phyloP scores from a whole-genome alignment of 2,113 vertebrate species.

The Eulacestoma nigropectus region DNA sequence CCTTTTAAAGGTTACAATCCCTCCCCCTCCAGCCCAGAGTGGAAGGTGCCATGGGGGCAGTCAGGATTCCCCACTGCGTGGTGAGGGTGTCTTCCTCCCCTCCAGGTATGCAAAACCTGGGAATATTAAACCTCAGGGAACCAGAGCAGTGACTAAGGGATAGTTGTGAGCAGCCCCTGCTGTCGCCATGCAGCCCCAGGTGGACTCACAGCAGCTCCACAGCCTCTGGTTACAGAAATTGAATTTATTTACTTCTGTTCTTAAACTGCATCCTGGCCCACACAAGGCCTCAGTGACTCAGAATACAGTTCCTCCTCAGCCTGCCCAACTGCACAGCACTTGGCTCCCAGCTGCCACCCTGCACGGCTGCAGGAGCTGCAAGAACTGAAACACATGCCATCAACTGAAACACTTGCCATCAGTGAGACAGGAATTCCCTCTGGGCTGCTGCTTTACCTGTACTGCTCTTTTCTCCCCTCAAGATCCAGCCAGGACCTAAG shows the following conservation, averaged over 20 bases:
- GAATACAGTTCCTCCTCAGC: neutral
- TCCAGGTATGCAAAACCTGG: neutral
- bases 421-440: rapidly evolving
- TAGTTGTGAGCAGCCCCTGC: neutral
- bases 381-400: rapidly evolving
- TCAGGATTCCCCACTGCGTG: neutral
- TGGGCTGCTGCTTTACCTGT: neutral
- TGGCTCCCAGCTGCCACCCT: neutral
- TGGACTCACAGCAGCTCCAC: neutral
- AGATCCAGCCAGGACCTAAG: neutral
- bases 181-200: rapidly evolving
- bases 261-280: neutral
- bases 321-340: neutral
- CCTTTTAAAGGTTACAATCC: neutral
- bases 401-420: rapidly evolving
- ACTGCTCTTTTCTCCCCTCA: neutral
- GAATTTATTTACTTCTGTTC: neutral
- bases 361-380: neutral
- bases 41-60: neutral
- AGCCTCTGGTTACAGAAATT: neutral
- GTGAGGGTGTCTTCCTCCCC: neutral
- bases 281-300: neutral
- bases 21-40: neutral
- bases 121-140: neutral
- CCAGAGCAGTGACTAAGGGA: neutral